Conservation (phyloP, 2,888 invertebrate genomes). For the Capitulum mitella region DNA sequence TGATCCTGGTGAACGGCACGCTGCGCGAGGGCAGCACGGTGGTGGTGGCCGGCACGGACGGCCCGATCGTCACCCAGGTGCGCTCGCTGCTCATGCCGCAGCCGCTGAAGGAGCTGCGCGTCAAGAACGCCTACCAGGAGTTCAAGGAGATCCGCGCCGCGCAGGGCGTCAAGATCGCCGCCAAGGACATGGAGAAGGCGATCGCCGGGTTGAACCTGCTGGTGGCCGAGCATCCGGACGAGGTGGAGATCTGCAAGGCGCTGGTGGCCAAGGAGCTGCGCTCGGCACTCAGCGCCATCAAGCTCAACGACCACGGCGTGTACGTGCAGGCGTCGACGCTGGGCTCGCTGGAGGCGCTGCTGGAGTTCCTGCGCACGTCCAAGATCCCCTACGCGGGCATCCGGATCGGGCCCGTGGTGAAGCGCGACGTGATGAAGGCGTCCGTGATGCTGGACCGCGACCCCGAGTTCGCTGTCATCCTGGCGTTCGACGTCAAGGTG, state of each 20-base stretch:
- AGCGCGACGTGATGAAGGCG: slow-evolving; percentile 98
- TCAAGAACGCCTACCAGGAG: slow-evolving; percentile 76
- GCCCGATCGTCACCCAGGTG: slow-evolving; percentile 95
- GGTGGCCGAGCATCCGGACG: slow-evolving; percentile 87
- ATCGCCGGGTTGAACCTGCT: slow-evolving; percentile 73
- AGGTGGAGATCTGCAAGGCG: slow-evolving; percentile 77
- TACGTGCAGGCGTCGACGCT: slow-evolving; percentile 99
- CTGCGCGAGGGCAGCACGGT: slow-evolving; percentile 88
- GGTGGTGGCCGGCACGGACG: slow-evolving; percentile 93
- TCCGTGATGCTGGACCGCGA: slow-evolving; percentile 99
- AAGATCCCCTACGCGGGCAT: slow-evolving; percentile 82
- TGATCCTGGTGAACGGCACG: slow-evolving; percentile 94
- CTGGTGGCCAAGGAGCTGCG: slow-evolving; percentile 81
- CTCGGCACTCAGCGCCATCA: slow-evolving; percentile 84
- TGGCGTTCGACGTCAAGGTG: slow-evolving; percentile 96
- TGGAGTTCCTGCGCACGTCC: slow-evolving; percentile 83
- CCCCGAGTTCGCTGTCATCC: slow-evolving; percentile 87
- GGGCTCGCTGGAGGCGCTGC: slow-evolving; percentile 91
- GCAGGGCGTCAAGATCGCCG: slow-evolving; percentile 97
- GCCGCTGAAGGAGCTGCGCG: slow-evolving; percentile 91
- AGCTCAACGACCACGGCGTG: slow-evolving; percentile 83
- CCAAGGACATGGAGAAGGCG: slow-evolving; percentile 94
- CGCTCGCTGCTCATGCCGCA: slow-evolving; percentile 95
- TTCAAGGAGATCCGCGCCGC: slow-evolving; percentile 91
- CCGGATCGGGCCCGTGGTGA: slow-evolving; percentile 98